Base-by-base conservation (phyloP, 2,888 invertebrate genomes). In the Lathronympha strigana region DNA sequence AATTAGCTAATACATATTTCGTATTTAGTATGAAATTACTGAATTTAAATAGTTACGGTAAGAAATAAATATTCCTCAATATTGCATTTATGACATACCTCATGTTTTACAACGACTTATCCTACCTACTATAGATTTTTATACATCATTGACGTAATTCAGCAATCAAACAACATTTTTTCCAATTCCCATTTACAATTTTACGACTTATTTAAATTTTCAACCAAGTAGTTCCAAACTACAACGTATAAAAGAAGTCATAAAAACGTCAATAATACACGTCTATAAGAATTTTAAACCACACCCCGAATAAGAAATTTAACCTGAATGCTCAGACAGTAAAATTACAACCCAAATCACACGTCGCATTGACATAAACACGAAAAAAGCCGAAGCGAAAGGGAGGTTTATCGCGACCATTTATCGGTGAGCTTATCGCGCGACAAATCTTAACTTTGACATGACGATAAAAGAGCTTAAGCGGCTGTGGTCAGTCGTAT, bases 311-410 rank as follows among this genome's bases (percentile, higher is more conserved):
- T 19, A 57, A 45, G 28, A 45, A 40, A 55, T 25, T 54, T 21
- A 57, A 57, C 57, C 57, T 45, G 31, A 57, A 57, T 57, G 57
- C 57, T 45, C 57, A 43, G 40, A 55, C 43, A 31, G 53, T 57
- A 55, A 55, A 55, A 57, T 57, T 57, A 57, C 57, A 31, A 45
- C 57, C 43, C 57, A 57, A 45, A 57, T 57, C 57, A 57, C 57
- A 57, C 43, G 43, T 55, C 25, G 28, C 40, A 40, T 28, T 55
- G 57, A 57, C 57, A 57, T 57, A 45, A 57, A 57, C 57, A 57
- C 45, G 57, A 57, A 43, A 57, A 51, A 57, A 45, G 43, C 43
- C 57, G 43, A 43, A 51, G 19, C 25, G 15, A 43, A 55, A 55
- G 40, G 55, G 57, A 13, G 19, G 31, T 43, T 57, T 57, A 57